These are phyloP conservation scores for Heliconius hortense DNA, from an alignment of 2,888 invertebrate genomes.

Conservation along the genomic window DNA sequence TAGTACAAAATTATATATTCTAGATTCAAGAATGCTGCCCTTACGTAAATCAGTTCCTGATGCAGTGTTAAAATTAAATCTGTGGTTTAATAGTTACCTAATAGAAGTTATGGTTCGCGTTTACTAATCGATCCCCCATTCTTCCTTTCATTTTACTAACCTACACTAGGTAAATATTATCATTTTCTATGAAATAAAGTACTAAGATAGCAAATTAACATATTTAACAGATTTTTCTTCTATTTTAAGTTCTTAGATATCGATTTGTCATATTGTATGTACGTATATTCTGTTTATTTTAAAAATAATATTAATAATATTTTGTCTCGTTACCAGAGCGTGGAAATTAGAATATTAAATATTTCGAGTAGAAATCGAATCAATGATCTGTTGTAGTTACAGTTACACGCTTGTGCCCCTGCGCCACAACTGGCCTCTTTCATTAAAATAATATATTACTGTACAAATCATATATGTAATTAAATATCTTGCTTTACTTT, in stretches of 20 bases:
- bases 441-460: neutral
- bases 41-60: slow-evolving; percentile 46
- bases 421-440: neutral
- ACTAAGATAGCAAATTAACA: neutral
- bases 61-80: slow-evolving; percentile 42
- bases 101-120: slow-evolving; percentile 18
- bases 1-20: slow-evolving; percentile 45
- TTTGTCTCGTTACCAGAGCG: too few species aligned
- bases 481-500: neutral
- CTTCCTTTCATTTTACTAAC: slow-evolving; percentile 7
- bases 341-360: too few species aligned
- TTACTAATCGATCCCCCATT: slow-evolving; percentile 21
- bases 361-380: too few species aligned
- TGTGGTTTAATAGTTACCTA: slow-evolving; percentile 39
- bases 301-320: too few species aligned
- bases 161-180: neutral
- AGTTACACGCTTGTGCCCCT: too few species aligned
- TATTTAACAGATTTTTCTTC: too few species aligned
- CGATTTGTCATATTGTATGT: neutral
- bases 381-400: too few species aligned
- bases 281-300: too few species aligned
- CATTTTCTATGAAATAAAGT: neutral
- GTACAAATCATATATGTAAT: neutral
- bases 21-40: slow-evolving; percentile 45
- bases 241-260: neutral